Percentiles rank a stretch among this genome's conserved stretches.
These are phyloP conservation scores for Tiliqua scincoides DNA, from an alignment of 2,113 vertebrate species.

Conservation along the genomic window DNA sequence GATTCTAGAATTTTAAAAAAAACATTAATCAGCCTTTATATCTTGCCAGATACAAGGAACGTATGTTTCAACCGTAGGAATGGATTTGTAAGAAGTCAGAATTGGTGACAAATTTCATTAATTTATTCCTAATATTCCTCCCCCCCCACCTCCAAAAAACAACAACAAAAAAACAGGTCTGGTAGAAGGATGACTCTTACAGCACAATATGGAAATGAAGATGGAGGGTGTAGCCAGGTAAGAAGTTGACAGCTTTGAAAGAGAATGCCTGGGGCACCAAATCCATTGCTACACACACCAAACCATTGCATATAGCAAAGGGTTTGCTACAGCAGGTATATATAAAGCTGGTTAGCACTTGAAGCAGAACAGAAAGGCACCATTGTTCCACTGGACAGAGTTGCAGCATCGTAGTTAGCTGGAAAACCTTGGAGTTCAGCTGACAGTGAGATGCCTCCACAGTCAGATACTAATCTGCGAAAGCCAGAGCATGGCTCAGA, in stretches of 20 bases:
- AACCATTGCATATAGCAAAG: neutral
- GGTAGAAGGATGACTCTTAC: neutral
- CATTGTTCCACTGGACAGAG: neutral
- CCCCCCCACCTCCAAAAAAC: too few species aligned
- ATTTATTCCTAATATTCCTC: too few species aligned
- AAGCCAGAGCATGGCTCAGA: rapidly evolving
- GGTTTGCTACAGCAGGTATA: neutral
- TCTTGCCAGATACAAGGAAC: too few species aligned
- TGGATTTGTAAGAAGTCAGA: too few species aligned
- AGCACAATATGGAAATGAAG: neutral
- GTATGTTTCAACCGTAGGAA: too few species aligned
- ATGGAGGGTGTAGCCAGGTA: neutral
- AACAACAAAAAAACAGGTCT: neutral
- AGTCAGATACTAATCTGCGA: slow-evolving; percentile 22
- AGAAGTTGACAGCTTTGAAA: neutral
- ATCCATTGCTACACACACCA: too few species aligned
- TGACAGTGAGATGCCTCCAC: slow-evolving; percentile 42
- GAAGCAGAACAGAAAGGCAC: slow-evolving; percentile 22
- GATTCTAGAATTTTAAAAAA: too few species aligned
- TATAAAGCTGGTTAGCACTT: neutral
- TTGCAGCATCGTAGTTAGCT: rapidly evolving
- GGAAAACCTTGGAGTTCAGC: rapidly evolving
- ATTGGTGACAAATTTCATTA: too few species aligned
- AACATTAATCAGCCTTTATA: too few species aligned
- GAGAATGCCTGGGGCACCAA: neutral